Evolutionary conservation across 2,113 vertebrate genomes (phyloP).

Genomic region (Cichladusa arquata): DNA sequence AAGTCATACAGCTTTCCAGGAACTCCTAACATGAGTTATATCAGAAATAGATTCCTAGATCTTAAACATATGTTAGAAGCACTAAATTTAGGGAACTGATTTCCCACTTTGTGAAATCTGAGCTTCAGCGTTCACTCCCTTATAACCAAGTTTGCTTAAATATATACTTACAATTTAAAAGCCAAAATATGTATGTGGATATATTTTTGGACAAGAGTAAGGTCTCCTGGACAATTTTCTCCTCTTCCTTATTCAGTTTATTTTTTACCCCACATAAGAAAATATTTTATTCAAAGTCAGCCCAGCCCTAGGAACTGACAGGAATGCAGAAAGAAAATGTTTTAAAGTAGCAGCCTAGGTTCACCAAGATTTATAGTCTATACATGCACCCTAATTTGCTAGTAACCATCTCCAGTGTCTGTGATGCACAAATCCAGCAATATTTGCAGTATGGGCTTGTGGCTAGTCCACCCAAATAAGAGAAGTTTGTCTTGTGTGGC

Average conservation of each 20-base stretch:
- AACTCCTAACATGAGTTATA: slow-evolving; percentile 10
- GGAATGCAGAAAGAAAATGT: rapidly evolving
- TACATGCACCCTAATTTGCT: rapidly evolving
- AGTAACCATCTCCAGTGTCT: not conserved
- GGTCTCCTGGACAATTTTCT: not conserved
- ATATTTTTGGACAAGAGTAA: not conserved
- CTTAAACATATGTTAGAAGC: slow-evolving; percentile 45
- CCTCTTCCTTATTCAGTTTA: not conserved
- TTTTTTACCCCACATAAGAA: not conserved
- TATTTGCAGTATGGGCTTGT: not conserved
- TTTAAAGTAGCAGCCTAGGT: not conserved
- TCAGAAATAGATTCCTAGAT: slow-evolving; percentile 55
- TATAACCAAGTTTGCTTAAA: slow-evolving; percentile 14
- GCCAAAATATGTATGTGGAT: not conserved
- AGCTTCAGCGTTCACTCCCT: not conserved
- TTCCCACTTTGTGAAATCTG: slow-evolving; percentile 1
- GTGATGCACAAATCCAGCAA: not conserved
- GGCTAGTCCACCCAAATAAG: not conserved
- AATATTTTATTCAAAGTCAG: not conserved
- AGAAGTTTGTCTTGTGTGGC: not conserved
- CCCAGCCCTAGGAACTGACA: not conserved
- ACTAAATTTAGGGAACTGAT: slow-evolving; percentile 38
- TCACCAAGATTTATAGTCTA: not conserved
- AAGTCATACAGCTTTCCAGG: slow-evolving; percentile 39
- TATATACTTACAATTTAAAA: not conserved